Evolutionary conservation across 2,888 invertebrate species (phyloP).

Genomic region (Willowsia nigromaculata): DNA sequence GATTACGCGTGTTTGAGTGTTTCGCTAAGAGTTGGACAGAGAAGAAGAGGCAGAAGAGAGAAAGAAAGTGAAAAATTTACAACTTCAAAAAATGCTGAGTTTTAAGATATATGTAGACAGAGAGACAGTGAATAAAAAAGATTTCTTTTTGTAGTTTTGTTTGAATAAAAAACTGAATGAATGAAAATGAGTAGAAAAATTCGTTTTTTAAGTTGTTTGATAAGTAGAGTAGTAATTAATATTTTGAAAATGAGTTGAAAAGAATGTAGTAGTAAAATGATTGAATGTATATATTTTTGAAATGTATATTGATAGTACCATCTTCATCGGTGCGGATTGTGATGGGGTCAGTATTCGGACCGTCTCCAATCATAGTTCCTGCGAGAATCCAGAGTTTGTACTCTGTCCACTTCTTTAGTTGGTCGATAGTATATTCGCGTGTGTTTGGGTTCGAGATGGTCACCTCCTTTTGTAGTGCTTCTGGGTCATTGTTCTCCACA

Average conservation of each 20-base stretch:
- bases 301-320: slow-evolving; percentile 88
- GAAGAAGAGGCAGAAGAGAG: slow-evolving; percentile 28
- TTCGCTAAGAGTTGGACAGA: slow-evolving; percentile 34
- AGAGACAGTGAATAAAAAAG: slow-evolving; percentile 12
- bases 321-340: slow-evolving; percentile 97
- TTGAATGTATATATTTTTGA: slow-evolving; percentile 35
- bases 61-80: slow-evolving; percentile 25
- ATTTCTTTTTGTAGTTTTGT: slow-evolving; percentile 16
- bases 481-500: slow-evolving; percentile 89
- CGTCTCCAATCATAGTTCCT: slow-evolving; percentile 97
- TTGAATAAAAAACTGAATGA: slow-evolving; percentile 40
- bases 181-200: slow-evolving; percentile 35
- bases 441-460: slow-evolving; percentile 85
- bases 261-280: slow-evolving; percentile 32
- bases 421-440: slow-evolving; percentile 90
- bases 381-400: slow-evolving; percentile 98
- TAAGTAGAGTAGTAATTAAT: slow-evolving; percentile 7
- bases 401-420: slow-evolving; percentile 96
- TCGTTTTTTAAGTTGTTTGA: not conserved
- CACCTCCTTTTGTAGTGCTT: slow-evolving; percentile 90
- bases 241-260: slow-evolving; percentile 31
- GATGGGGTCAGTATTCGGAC: slow-evolving; percentile 95
- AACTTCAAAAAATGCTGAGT: no score
- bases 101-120: slow-evolving; percentile 34
- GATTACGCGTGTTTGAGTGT: slow-evolving; percentile 24